Evolutionary conservation across 2,113 vertebrate species (phyloP).

Genomic region (Zosterops lateralis): DNA sequence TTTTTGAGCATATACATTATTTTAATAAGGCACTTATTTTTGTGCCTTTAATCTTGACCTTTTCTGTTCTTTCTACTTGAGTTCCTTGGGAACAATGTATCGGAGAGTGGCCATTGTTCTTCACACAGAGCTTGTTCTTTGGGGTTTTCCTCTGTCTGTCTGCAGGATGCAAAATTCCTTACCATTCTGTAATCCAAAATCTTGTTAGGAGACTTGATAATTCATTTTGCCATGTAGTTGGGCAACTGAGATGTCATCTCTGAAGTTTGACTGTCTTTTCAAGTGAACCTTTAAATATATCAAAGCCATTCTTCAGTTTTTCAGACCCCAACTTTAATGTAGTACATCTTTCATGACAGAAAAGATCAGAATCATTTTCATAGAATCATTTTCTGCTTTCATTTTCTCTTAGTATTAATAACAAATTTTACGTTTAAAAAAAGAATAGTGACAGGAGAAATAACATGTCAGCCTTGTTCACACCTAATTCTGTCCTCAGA

Average conservation of each 20-base stretch:
- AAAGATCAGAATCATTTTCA: not conserved
- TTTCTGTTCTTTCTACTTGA: not conserved
- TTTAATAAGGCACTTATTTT: not conserved
- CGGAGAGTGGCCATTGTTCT: not conserved
- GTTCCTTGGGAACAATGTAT: not conserved
- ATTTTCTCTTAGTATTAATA: not conserved
- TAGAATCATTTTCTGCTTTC: not conserved
- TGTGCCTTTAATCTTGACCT: not conserved
- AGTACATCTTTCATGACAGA: not conserved
- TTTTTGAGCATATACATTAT: not conserved
- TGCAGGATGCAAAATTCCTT: not conserved
- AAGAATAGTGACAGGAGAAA: not conserved
- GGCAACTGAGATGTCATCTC: not conserved
- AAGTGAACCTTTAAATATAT: conserved; percentile 18
- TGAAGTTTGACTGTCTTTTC: conserved; percentile 18
- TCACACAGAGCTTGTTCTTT: not conserved
- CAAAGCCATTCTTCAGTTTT: not conserved
- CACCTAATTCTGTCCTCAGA: not conserved
- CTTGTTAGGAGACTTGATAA: conserved; percentile 4
- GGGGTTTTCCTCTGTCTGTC: not conserved
- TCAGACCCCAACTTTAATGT: not conserved
- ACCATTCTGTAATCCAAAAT: not conserved
- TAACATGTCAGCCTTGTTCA: not conserved
- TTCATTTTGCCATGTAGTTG: not conserved
- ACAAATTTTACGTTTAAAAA: not conserved